Evolutionary conservation across 2,113 vertebrate species (phyloP).

Genomic region (Macrotus californicus): DNA sequence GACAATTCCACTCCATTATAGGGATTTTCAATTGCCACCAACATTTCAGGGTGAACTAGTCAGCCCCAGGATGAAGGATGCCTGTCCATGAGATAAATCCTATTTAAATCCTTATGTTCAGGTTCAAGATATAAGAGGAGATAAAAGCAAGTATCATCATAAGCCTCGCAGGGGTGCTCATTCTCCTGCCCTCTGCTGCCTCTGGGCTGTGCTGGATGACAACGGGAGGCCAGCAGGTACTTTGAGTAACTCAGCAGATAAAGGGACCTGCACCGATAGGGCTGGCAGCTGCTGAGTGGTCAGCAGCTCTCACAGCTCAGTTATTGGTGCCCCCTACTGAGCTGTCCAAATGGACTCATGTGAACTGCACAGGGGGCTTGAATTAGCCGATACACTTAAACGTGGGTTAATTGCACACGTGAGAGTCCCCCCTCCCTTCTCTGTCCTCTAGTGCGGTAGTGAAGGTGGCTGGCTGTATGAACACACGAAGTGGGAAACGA

Average conservation of each 20-base stretch:
- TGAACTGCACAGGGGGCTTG: neutral
- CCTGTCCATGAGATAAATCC: neutral
- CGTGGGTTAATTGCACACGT: neutral
- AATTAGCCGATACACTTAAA: constrained; percentile 36
- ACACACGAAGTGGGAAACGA: neutral
- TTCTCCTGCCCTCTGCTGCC: neutral
- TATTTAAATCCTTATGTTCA: constrained; percentile 24
- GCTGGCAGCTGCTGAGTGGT: neutral
- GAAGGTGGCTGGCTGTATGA: neutral
- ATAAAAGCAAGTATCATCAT: neutral
- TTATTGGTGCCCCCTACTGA: constrained; percentile 28
- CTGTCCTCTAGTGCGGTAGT: neutral
- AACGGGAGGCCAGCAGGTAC: neutral
- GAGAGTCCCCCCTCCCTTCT: neutral
- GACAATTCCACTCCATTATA: neutral
- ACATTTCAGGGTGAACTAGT: neutral
- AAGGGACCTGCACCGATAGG: neutral
- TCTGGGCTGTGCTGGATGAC: neutral
- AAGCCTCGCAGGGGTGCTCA: neutral
- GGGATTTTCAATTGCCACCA: constrained; percentile 40
- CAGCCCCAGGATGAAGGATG: constrained; percentile 9
- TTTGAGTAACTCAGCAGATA: neutral
- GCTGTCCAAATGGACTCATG: constrained; percentile 53
- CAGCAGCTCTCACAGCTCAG: neutral
- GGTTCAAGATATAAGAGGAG: constrained; percentile 23